phyloP scores from a whole-genome alignment of 2,888 invertebrate genomes.

The Thalpophila matura region DNA sequence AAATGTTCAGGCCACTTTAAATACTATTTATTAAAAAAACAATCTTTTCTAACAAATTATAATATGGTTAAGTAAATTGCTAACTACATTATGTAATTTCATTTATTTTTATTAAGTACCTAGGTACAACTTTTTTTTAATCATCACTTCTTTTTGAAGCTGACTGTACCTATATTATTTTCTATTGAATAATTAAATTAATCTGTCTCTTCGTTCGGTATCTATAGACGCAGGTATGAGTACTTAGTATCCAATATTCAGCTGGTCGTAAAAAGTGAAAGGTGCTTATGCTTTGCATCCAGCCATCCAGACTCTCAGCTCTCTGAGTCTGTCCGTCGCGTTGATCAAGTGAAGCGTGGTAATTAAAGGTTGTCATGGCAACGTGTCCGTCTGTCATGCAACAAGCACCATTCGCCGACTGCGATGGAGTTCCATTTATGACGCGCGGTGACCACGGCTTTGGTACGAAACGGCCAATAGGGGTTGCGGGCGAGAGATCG shows the following conservation, averaged over 20 bases:
- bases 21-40: too few relatives aligned
- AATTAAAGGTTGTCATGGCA: conserved; percentile 55
- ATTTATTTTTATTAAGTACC: too few relatives aligned
- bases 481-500: too few relatives aligned
- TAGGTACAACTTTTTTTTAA: too few relatives aligned
- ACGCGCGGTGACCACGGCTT: conserved; percentile 13
- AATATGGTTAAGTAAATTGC: too few relatives aligned
- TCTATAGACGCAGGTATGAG: too few relatives aligned
- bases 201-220: too few relatives aligned
- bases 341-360: conserved; percentile 42
- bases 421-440: conserved; percentile 45
- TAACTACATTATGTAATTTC: too few relatives aligned
- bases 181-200: too few relatives aligned
- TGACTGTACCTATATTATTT: not conserved
- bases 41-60: too few relatives aligned
- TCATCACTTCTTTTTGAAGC: not conserved
- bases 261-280: not conserved
- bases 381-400: conserved; percentile 45
- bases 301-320: not conserved
- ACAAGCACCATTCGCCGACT: conserved; percentile 42
- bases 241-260: not conserved
- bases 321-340: conserved; percentile 25
- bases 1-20: too few relatives aligned
- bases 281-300: not conserved
- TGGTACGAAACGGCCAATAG: too few relatives aligned